phyloP scores from a whole-genome alignment of 2,888 invertebrate species.

The Andrena chrysosceles region DNA sequence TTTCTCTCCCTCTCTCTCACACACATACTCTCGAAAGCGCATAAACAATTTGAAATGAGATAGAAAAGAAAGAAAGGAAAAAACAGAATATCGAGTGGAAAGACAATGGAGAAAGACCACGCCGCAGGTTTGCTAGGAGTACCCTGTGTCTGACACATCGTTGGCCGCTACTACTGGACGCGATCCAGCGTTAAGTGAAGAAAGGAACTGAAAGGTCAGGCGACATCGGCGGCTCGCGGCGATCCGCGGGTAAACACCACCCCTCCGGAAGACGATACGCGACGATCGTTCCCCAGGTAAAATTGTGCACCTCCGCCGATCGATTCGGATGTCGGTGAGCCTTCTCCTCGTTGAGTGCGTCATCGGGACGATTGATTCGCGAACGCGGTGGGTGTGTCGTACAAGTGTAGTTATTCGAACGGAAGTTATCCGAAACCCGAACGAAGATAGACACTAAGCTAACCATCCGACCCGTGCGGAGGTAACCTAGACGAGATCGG shows the following conservation, averaged over 20 bases:
- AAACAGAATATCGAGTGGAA: slow-evolving; percentile 41
- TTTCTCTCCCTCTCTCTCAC: background rate
- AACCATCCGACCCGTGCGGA: background rate
- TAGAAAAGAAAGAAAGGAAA: slow-evolving; percentile 4
- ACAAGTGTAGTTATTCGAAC: background rate
- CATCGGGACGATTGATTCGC: slow-evolving; percentile 21
- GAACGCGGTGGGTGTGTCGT: slow-evolving; percentile 8
- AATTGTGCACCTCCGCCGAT: background rate
- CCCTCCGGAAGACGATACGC: slow-evolving; percentile 7
- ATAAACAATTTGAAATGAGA: slow-evolving; percentile 48
- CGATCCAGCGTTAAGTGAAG: slow-evolving; percentile 10
- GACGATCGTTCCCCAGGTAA: background rate
- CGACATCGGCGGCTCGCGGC: slow-evolving; percentile 27
- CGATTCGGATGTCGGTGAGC: slow-evolving; percentile 11
- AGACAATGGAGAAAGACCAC: slow-evolving; percentile 28
- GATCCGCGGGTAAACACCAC: background rate
- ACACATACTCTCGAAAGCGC: slow-evolving; percentile 23
- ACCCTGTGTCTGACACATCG: slow-evolving; percentile 40
- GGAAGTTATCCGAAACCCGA: slow-evolving; percentile 11
- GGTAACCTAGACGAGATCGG: slow-evolving; percentile 24
- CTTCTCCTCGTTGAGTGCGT: slow-evolving; percentile 12
- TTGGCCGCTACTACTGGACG: slow-evolving; percentile 39
- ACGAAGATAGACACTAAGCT: slow-evolving; percentile 10
- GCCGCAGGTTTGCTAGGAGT: background rate
- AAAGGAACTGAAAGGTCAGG: slow-evolving; percentile 38